Evolutionary conservation across 2,797 vertebrate genomes (phyloP).

Genomic region (Microcaecilia unicolor): DNA sequence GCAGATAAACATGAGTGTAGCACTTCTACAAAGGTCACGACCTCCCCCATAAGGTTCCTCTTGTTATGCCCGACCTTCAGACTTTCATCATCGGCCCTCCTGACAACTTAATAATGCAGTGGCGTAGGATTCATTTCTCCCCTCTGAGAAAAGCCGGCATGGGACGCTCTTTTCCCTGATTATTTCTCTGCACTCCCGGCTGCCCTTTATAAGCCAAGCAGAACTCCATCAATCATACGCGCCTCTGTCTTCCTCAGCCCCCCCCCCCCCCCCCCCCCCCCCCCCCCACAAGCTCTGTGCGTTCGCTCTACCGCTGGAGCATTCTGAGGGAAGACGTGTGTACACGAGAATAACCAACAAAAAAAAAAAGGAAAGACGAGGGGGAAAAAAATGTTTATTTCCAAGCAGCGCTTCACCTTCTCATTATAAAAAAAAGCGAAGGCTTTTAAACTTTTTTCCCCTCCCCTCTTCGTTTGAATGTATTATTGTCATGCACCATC

Average conservation of each 20-base stretch:
- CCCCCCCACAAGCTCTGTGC: no score
- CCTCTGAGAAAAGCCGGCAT: slow-evolving; percentile 70
- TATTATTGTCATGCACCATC: neutral
- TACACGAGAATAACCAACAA: slow-evolving; percentile 27
- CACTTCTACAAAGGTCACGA: slow-evolving; percentile 82
- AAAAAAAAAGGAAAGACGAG: neutral
- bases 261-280: no score
- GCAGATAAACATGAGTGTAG: slow-evolving; percentile 98
- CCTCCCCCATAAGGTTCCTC: slow-evolving; percentile 92
- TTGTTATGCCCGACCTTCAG: slow-evolving; percentile 98
- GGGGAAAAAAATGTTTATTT: slow-evolving; percentile 12
- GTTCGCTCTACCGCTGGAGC: no score
- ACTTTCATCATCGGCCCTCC: slow-evolving; percentile 95
- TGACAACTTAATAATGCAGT: slow-evolving; percentile 93
- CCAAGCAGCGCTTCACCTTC: slow-evolving; percentile 9
- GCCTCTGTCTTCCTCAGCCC: slow-evolving; percentile 63
- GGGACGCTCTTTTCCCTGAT: slow-evolving; percentile 89
- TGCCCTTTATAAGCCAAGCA: slow-evolving; percentile 96
- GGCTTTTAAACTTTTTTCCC: slow-evolving; percentile 2
- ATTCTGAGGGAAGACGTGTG: no score
- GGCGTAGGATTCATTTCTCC: slow-evolving; percentile 78
- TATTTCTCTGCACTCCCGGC: slow-evolving; percentile 89
- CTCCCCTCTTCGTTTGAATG: neutral
- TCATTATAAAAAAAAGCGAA: neutral
- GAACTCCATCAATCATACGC: slow-evolving; percentile 95